Base-by-base conservation (phyloP, 2,113 vertebrate genomes). In the Serinus canaria region DNA sequence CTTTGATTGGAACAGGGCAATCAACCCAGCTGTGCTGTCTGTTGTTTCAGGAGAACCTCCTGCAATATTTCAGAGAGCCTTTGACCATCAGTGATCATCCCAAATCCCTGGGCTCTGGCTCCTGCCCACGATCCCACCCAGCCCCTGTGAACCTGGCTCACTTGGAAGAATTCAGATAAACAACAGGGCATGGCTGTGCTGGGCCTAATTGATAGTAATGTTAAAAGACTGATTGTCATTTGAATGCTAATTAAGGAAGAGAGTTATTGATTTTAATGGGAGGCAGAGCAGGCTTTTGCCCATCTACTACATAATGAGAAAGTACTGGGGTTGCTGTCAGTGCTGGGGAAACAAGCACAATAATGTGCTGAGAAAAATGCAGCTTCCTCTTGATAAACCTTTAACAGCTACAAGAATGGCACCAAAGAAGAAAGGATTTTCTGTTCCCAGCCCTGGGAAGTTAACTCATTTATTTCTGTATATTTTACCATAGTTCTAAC, bases 181-280 rank as follows among this genome's bases (percentile, higher is more conserved):
- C 37, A 79, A 5, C 10, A 4, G 35, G 52, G 41, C 6, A 1
- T 7, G 66, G 59, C 50, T 6, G 1, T 0, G 6, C 63, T 44
- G 50, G 55, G 63, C 68, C 79, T 93, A 72, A 83, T 47, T 87
- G 87, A 80, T 73, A 88, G 87, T 76, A 62, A 87, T 44, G 78
- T 87, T 92, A 74, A 92, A 78, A 94, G 83, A 89, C 60, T 52
- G 64, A 77, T 75, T 0, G 3, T 95, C 68, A 94, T 92, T 86
- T 28, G 80, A 79, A 56, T 9, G 3, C 85, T 92, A 94, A 96
- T 92, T 93, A 87, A 93, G 69, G 73, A 44, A 86, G 88, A 93
- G 81, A 56, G 56, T 64, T 95, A 96, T 89, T 93, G 93, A 94
- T 72, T 94, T 88, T 52, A 95, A 90, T 60, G 79, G 92, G 58